Percentiles rank a stretch among this genome's conserved stretches.
Evolutionary conservation across 2,888 invertebrate species (phyloP).

Genomic region (Cremastobaeus sp.): DNA sequence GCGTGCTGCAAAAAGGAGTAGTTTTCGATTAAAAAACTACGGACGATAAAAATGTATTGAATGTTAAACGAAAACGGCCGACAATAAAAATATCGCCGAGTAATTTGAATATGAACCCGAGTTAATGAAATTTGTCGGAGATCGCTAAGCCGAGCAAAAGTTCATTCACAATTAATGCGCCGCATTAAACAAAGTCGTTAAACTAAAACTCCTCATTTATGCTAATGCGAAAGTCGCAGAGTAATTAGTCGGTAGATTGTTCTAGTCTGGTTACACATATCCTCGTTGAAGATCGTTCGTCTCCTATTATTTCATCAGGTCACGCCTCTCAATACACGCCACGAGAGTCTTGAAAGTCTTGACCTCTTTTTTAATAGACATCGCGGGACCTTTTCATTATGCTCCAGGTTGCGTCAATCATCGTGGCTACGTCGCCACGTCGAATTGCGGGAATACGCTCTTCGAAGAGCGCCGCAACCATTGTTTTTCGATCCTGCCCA

Average conservation of each 20-base stretch:
- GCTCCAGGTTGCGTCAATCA: constrained; percentile 34
- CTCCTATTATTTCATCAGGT: constrained; percentile 52
- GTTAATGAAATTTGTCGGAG: no score
- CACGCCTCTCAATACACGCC: constrained; percentile 48
- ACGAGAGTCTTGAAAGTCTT: constrained; percentile 48
- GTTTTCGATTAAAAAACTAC: no score
- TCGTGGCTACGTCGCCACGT: constrained; percentile 20
- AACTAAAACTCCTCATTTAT: constrained; percentile 10
- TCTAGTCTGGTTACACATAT: constrained; percentile 37
- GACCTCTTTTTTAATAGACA: constrained; percentile 54
- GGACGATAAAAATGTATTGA: no score
- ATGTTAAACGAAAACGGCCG: no score
- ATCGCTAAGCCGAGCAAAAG: no score
- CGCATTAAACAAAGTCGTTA: neutral
- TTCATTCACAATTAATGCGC: no score
- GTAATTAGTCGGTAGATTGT: constrained; percentile 20
- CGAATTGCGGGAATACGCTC: constrained; percentile 11
- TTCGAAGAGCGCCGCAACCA: neutral
- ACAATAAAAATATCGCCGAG: no score
- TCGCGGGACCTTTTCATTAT: constrained; percentile 45
- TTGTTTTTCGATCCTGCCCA: neutral
- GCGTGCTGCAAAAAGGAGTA: constrained; percentile 11
- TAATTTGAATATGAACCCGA: no score
- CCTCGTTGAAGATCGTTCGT: constrained; percentile 30
- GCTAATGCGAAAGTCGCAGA: constrained; percentile 14